phyloP scores from a whole-genome alignment of 2,797 vertebrate species.

The Rachycentron canadum region DNA sequence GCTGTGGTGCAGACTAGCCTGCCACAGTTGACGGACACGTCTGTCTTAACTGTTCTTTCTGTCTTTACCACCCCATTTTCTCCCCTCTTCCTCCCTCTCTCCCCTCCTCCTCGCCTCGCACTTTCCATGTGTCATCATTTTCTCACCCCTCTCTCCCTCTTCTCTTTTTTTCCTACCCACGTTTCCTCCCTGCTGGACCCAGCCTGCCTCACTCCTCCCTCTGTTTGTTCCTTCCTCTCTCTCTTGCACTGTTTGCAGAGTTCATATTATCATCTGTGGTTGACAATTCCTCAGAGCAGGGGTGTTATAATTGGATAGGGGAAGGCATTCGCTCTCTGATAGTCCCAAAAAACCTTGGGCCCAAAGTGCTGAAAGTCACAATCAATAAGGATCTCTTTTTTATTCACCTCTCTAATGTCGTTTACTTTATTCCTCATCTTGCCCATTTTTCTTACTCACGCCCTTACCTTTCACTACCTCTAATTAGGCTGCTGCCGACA shows the following conservation, averaged over 20 bases:
- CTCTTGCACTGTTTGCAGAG: slow-evolving; percentile 4
- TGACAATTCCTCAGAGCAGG: slow-evolving; percentile 50
- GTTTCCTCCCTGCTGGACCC: neutral
- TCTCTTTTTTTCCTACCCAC: neutral
- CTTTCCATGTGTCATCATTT: slow-evolving; percentile 3
- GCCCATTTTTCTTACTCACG: slow-evolving; percentile 34
- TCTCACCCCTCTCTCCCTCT: neutral
- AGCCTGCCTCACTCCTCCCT: slow-evolving; percentile 7
- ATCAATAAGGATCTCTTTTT: slow-evolving; percentile 35
- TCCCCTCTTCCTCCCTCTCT: neutral
- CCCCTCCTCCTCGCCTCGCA: neutral
- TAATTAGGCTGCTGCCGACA: slow-evolving; percentile 65
- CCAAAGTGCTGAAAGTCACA: slow-evolving; percentile 48
- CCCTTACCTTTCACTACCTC: slow-evolving; percentile 41
- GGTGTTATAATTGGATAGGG: slow-evolving; percentile 63
- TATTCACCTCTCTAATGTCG: slow-evolving; percentile 20
- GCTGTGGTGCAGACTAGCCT: neutral
- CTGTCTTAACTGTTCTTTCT: neutral
- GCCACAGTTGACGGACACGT: no score
- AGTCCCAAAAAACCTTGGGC: slow-evolving; percentile 34
- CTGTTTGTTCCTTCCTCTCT: slow-evolving; percentile 21
- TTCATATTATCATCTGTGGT: slow-evolving; percentile 38
- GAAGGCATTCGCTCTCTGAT: slow-evolving; percentile 22
- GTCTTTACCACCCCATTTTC: neutral
- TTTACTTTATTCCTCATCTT: slow-evolving; percentile 46